These are phyloP conservation scores for Lasiurus borealis DNA, from an alignment of 2,113 vertebrate genomes.

Conservation along the genomic window DNA sequence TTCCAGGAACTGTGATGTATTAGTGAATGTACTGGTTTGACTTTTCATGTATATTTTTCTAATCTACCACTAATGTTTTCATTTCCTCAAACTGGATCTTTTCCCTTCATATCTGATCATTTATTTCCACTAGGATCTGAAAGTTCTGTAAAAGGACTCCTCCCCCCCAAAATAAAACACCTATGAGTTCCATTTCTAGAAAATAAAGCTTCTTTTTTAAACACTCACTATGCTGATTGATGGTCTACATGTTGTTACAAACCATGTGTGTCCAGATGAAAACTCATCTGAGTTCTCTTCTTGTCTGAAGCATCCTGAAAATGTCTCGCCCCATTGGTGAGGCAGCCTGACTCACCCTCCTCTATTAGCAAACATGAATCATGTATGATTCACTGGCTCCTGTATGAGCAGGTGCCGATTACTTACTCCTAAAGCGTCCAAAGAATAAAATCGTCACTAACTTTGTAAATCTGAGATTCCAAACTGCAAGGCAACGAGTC, in stretches of 20 bases:
- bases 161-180: too few relatives aligned
- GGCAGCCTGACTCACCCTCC: background rate
- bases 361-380: background rate
- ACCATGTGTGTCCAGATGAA: background rate
- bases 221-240: background rate
- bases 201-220: constrained; percentile 33
- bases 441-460: background rate
- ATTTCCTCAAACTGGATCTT: background rate
- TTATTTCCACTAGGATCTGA: background rate
- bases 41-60: constrained; percentile 56
- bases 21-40: constrained; percentile 2
- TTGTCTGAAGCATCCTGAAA: background rate
- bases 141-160: background rate
- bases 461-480: background rate
- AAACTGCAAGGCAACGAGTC: background rate
- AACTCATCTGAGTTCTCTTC: background rate
- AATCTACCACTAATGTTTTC: constrained; percentile 32
- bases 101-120: background rate
- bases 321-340: background rate
- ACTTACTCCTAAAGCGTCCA: background rate
- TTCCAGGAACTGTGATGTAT: constrained; percentile 54
- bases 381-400: background rate
- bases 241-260: background rate
- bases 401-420: background rate
- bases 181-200: background rate